phyloP scores from a whole-genome alignment of 2,797 vertebrate genomes.

The Poeciliopsis turneri region DNA sequence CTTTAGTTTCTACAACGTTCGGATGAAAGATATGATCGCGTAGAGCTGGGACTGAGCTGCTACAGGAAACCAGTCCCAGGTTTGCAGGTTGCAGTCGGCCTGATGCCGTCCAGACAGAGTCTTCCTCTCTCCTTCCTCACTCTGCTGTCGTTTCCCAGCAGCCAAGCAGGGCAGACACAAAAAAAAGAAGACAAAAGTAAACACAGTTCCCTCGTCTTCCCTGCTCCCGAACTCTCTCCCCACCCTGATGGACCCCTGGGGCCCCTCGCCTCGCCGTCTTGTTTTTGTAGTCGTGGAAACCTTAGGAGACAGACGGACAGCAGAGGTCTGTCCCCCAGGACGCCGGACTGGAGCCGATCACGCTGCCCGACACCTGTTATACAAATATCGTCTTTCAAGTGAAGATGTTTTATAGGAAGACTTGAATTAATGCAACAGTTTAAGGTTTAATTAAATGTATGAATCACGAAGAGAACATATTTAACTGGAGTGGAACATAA shows the following conservation, averaged over 20 bases:
- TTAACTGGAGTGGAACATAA: background rate
- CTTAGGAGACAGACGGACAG: slow-evolving; percentile 69
- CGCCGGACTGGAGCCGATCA: slow-evolving; percentile 32
- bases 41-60: background rate
- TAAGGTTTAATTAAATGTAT: background rate
- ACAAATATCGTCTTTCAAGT: background rate
- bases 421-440: background rate
- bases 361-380: slow-evolving; percentile 7
- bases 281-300: slow-evolving; percentile 76
- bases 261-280: slow-evolving; percentile 68
- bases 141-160: slow-evolving; percentile 64
- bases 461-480: background rate
- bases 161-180: slow-evolving; percentile 27
- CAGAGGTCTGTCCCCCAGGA: slow-evolving; percentile 56
- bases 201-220: slow-evolving; percentile 60
- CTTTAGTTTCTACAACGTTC: background rate
- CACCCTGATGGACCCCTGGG: slow-evolving; percentile 54
- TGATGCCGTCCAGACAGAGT: slow-evolving; percentile 59
- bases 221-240: slow-evolving; percentile 38
- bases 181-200: slow-evolving; percentile 68
- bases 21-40: background rate
- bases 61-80: background rate
- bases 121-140: slow-evolving; percentile 66
- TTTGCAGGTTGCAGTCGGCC: slow-evolving; percentile 1
- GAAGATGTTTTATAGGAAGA: background rate